Evolutionary conservation across 2,797 vertebrate genomes (phyloP), one percentile per base, ranked within the genome.

Genomic region (Eidolon dupreanum): DNA sequence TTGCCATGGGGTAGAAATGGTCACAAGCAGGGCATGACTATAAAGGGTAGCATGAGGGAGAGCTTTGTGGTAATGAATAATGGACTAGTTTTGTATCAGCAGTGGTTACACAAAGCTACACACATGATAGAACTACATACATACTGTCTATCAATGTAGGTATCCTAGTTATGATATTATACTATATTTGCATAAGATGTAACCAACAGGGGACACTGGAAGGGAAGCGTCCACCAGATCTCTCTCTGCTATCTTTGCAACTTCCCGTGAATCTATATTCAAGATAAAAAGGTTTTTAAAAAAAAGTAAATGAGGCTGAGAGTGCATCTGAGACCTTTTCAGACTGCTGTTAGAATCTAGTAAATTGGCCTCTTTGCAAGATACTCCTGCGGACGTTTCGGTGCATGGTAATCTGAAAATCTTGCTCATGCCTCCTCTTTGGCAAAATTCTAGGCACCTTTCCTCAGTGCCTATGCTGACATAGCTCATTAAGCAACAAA

Each of bases 381-480:
- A 73, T 71, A 46, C 17, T 46, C 19, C 49, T 22, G 9, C 20
- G 51, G 36, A 36, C 3, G 11, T 68, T 73, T 41, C 63, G 49
- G 26, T 16, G 38, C 9, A 19, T 5, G 28, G 15, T 33, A 43
- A 85, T 59, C 68, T 94, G 53, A 90, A 92, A 87, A 94, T 75
- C 71, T 84, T 61, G 41, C 57, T 41, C 55, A 5, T 7, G 63
- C 55, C 38, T 63, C 55, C 77, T 79, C 79, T 66, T 87, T 36
- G 41, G 68, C 84, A 88, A 90, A 94, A 78, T 78, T 38, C 13
- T n/a, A n/a, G 20, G 41, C 61, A 88, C 90, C 92, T 88, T 78
- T 85, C 82, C 43, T 82, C 55, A 2, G 10, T 38, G 82, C 38
- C 77, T 31, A 31, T 57, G 75, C n/a, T 74, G 38, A 90, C 77